phyloP scores from a whole-genome alignment of 2,113 vertebrate species.

The Hystrix brachyura region DNA sequence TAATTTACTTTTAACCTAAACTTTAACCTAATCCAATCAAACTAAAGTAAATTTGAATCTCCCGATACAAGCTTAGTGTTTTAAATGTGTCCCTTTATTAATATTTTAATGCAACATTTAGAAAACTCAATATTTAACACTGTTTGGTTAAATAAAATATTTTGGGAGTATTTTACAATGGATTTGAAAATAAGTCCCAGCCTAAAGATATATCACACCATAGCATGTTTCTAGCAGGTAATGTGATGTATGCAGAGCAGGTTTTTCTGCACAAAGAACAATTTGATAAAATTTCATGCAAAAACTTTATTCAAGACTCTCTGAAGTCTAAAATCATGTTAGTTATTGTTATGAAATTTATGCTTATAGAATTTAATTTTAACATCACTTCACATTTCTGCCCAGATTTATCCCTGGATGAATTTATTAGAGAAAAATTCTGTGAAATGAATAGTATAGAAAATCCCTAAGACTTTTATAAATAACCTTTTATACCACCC shows the following conservation, averaged over 20 bases:
- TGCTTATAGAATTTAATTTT: constrained; percentile 21
- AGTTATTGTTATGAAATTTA: neutral
- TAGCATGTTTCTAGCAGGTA: neutral
- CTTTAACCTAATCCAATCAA: neutral
- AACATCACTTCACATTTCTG: neutral
- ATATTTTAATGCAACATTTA: neutral
- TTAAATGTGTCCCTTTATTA: neutral
- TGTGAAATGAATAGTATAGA: neutral
- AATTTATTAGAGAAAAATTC: neutral
- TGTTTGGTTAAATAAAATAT: constrained; percentile 19
- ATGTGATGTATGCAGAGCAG: neutral
- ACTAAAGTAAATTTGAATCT: neutral
- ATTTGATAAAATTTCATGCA: neutral
- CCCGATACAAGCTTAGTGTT: neutral
- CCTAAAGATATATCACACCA: neutral
- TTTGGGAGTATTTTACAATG: neutral
- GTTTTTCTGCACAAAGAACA: neutral
- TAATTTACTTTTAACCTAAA: constrained; percentile 48
- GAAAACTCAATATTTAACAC: constrained; percentile 3
- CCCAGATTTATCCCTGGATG: neutral
- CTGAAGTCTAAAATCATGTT: neutral
- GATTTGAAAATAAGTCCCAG: constrained; percentile 11
- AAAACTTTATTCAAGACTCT: neutral
- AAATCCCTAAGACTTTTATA: neutral
- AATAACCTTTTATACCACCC: constrained; percentile 3